Base-by-base conservation (phyloP, 1,140 invertebrate genomes). In the Leptopilina boulardi region DNA sequence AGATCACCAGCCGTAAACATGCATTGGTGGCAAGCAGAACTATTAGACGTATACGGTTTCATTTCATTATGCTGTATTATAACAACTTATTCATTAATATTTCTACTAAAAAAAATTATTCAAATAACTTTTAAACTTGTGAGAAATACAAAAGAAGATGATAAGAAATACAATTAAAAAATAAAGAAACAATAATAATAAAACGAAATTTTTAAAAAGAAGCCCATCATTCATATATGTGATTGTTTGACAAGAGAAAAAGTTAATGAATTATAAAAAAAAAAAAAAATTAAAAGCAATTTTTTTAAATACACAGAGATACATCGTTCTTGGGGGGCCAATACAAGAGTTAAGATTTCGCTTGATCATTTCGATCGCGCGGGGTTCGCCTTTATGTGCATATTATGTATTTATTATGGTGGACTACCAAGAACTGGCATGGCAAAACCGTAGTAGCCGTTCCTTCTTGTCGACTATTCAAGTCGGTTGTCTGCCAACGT, bases 401-500 rank as follows among this genome's bases (percentile, higher is more conserved):
- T 90, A 90, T 89, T 90, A 90, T 89, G 87, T 90, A 90, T 90
- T 90, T 89, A 90, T 90, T 90, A 90, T 89, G 85, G 85, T 83
- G 76, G 85, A 47, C 84, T 89, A 89, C 89, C 84, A 79, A 77
- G 87, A 90, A 90, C 83, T 84, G 81, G 41, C 73, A 85, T 86
- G 85, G 77, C 88, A 90, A 90, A 90, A 90, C 88, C 88, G 80
- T 81, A 83, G 80, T 80, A 79, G 82, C 79, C 82, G 77, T 74
- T 83, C 76, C 77, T 85, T 76, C 81, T 85, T 87, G 83, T 77
- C 77, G 73, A 13, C 56, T 44, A 44, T 80, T 84, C 77, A 79
- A 80, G 77, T 74, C 74, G 80, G 47, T 74, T 76, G 51, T 26
- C 75, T 59, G 59, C 59, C 59, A 72, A 26, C 59, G 59, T 66